A percentile compares a stretch with the other conserved stretches of the same genome.
phyloP scores from a whole-genome alignment of 2,888 invertebrate genomes.

The Odontomyia ornata region DNA sequence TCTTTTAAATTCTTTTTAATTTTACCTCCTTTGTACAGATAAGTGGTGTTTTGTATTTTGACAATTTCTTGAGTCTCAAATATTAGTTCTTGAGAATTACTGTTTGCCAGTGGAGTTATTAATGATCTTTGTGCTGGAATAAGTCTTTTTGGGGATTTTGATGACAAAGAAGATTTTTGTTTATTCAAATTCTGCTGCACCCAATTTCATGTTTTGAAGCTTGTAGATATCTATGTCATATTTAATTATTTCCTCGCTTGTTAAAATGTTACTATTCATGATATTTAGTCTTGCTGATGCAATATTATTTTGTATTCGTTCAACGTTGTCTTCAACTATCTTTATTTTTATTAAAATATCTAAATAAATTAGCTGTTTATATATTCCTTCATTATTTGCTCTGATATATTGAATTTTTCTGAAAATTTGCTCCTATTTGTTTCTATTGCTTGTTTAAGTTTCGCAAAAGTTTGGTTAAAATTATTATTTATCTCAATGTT shows the following conservation, averaged over 20 bases:
- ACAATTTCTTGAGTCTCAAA: slow-evolving; percentile 28
- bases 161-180: slow-evolving; percentile 42
- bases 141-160: slow-evolving; percentile 38
- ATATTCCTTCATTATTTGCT: slow-evolving; percentile 5
- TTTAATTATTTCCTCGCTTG: slow-evolving; percentile 39
- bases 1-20: slow-evolving; percentile 10
- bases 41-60: neutral
- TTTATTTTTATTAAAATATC: slow-evolving; percentile 23
- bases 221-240: slow-evolving; percentile 39
- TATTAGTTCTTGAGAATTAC: neutral
- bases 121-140: neutral
- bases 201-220: slow-evolving; percentile 41
- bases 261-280: slow-evolving; percentile 43
- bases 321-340: slow-evolving; percentile 37
- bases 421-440: slow-evolving; percentile 3
- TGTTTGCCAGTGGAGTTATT: slow-evolving; percentile 5
- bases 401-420: slow-evolving; percentile 4
- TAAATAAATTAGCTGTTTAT: slow-evolving; percentile 7
- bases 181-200: slow-evolving; percentile 29
- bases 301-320: neutral
- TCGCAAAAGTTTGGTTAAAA: slow-evolving; percentile 40
- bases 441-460: slow-evolving; percentile 38
- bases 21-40: neutral
- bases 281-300: slow-evolving; percentile 42
- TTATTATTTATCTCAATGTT: slow-evolving; percentile 39